Evolutionary conservation across 2,113 vertebrate species (phyloP), one percentile per base, ranked within the genome.

Genomic region (Eolophus roseicapilla): DNA sequence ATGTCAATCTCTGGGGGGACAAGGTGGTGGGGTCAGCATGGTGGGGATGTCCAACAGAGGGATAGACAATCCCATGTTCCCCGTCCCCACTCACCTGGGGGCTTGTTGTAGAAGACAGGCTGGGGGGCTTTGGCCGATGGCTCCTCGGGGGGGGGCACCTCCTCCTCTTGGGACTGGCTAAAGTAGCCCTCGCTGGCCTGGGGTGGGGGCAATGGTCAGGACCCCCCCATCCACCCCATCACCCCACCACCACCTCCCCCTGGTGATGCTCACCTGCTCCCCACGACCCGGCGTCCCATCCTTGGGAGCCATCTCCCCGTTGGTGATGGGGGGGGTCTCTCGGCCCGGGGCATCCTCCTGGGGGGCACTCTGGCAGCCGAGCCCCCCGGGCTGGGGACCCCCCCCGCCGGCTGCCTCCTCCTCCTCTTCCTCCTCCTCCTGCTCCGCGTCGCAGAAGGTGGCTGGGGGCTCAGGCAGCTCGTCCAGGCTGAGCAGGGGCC

Each of bases 91-190:
- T 97, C 96, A 99, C 99, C 99, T 99, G 99, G 99, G 90, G 99
- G 99, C 95, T 99, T 99, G 98, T 98, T 99, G 98, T 99, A 99
- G 98, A 99, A 99, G 91, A 99, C 93, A 19, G 99, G 98, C 60
- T 98, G 99, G n/a, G 98, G 98, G 81, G 98, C 98, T 98, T 99
- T 99, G 77, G 99, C 99, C 14, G 98, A 98, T 57, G 97, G 97
- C 90, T 99, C 99, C 94, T 99, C 99, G 4, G 98, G 95, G 85
- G 98, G 99, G 94, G 98, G 98, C 24, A 99, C 99, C 74, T 99
- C 99, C 86, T 99, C 99, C 94, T 99, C 99, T 96, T 99, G 99
- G 94, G 99, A 99, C 94, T 99, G 99, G 98, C 99, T 99, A 97
- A 99, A 99, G 94, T 99, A 99, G 59, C 99, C 99, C 93, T 99